Evolutionary conservation across 2,888 invertebrate genomes (phyloP).

Genomic region (Chrysolina haemoptera): DNA sequence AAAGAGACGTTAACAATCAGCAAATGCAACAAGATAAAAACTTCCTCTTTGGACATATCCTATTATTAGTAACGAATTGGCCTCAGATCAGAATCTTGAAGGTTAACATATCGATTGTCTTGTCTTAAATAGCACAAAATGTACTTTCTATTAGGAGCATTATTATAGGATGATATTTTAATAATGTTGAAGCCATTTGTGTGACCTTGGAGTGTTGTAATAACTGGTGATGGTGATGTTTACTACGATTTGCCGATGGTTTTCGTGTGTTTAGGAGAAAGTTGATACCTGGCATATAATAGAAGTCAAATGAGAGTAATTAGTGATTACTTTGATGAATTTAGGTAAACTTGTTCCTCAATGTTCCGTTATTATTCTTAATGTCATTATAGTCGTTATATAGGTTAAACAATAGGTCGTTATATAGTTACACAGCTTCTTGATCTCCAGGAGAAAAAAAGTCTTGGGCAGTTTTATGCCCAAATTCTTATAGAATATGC

Average conservation of each 20-base stretch:
- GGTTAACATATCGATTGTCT: conserved; percentile 39
- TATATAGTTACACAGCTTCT: background rate
- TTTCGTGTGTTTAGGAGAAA: conserved; percentile 18
- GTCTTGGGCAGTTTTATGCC: too few species aligned
- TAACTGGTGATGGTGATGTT: background rate
- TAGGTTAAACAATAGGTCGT: too few species aligned
- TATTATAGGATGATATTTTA: conserved; percentile 13
- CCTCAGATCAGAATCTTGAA: conserved; percentile 43
- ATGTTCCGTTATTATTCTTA: too few species aligned
- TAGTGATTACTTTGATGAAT: background rate
- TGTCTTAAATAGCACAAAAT: conserved; percentile 23
- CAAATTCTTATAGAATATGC: too few species aligned
- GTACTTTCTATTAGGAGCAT: conserved; percentile 26
- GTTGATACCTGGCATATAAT: background rate
- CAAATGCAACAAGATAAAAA: conserved; percentile 43
- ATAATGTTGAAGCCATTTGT: background rate
- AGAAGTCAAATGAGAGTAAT: background rate
- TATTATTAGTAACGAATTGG: conserved; percentile 44
- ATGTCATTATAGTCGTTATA: background rate
- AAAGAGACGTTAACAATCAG: conserved; percentile 22
- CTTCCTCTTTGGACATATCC: conserved; percentile 49
- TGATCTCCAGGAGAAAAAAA: too few species aligned
- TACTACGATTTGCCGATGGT: conserved; percentile 4
- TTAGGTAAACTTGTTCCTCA: background rate
- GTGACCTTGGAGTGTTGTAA: conserved; percentile 15